A percentile compares a stretch with the other conserved stretches of the same genome.
phyloP scores from a whole-genome alignment of 2,797 vertebrate genomes.

The Anguilla pacifica region DNA sequence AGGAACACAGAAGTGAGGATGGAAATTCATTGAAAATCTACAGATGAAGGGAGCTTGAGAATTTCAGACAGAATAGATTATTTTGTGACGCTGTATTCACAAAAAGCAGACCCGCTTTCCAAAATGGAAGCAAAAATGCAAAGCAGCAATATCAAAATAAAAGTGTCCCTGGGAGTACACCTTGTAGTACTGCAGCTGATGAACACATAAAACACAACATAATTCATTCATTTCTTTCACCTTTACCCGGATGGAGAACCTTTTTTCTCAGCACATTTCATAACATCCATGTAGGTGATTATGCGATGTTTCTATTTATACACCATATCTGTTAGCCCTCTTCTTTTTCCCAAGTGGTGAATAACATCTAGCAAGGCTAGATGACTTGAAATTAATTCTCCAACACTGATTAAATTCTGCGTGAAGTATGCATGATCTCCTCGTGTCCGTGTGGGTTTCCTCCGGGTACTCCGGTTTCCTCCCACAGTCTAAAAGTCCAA shows the following conservation, averaged over 20 bases:
- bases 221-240: background rate
- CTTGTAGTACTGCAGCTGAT: background rate
- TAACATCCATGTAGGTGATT: background rate
- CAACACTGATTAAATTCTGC: background rate
- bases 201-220: background rate
- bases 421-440: background rate
- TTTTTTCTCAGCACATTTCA: background rate
- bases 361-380: background rate
- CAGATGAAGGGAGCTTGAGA: background rate
- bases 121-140: background rate
- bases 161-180: background rate
- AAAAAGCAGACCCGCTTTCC: background rate
- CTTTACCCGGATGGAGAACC: background rate
- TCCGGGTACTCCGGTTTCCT: too few species aligned
- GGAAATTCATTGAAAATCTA: constrained; percentile 2
- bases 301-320: background rate
- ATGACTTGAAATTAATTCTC: background rate
- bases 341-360: background rate
- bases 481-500: too few species aligned
- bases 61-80: background rate
- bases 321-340: background rate
- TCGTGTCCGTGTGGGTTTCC: too few species aligned
- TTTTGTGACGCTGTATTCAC: background rate
- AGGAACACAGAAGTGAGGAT: background rate
- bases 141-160: background rate